Percentiles rank a stretch among this genome's conserved stretches.
These are phyloP conservation scores for Corythornis madagascariensis DNA, from an alignment of 2,113 vertebrate species.

Conservation along the genomic window DNA sequence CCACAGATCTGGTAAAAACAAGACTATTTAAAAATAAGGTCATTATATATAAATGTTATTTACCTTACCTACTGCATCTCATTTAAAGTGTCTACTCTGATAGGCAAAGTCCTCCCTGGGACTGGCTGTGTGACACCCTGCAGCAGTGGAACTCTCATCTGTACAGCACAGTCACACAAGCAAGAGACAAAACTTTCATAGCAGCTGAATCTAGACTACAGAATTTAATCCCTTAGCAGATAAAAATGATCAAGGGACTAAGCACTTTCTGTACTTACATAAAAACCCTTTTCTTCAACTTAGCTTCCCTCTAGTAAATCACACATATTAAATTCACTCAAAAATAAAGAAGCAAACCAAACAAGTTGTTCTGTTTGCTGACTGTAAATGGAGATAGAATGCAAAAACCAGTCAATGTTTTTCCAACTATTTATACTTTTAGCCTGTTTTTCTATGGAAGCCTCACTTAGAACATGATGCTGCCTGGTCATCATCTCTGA, in stretches of 20 bases:
- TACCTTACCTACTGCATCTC: background rate
- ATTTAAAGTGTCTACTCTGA: background rate
- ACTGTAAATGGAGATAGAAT: background rate
- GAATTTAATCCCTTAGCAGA: conserved; percentile 22
- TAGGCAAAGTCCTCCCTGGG: background rate
- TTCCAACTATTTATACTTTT: background rate
- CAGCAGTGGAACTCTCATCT: background rate
- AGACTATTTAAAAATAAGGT: background rate
- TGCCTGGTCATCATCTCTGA: background rate
- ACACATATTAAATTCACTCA: background rate
- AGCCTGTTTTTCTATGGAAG: background rate
- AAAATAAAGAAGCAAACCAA: conserved; percentile 1
- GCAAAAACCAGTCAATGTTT: background rate
- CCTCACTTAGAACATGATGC: background rate
- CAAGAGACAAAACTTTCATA: background rate
- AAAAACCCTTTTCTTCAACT: conserved; percentile 26
- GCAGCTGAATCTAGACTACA: background rate
- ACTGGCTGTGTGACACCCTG: background rate
- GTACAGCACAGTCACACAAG: background rate
- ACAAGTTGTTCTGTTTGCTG: background rate
- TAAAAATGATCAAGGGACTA: conserved; percentile 21
- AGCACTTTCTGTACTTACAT: conserved; percentile 8
- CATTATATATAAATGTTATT: background rate
- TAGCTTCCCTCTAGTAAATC: conserved; percentile 9
- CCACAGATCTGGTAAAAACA: background rate